Conservation (phyloP, 2,888 invertebrate genomes). For the Myopa testacea region DNA sequence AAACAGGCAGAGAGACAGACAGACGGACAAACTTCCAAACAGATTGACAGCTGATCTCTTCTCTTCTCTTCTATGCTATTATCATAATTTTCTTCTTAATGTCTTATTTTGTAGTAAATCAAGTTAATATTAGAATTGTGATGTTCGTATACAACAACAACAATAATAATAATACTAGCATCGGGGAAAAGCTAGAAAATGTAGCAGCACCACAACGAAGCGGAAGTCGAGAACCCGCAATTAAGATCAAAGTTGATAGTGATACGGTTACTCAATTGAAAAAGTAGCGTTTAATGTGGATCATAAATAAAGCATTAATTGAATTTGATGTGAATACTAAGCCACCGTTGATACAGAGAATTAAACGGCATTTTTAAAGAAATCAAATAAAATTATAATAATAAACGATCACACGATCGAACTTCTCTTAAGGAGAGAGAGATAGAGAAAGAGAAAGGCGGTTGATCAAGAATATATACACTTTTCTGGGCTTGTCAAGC, state of each 20-base stretch:
- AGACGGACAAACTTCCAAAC: not conserved
- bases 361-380: no score
- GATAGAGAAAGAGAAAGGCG: no score
- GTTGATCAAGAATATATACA: no score
- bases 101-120: constrained; percentile 35
- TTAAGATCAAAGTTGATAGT: constrained; percentile 12
- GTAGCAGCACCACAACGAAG: not conserved
- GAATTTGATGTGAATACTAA: not conserved
- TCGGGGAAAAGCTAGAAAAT: not conserved
- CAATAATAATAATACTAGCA: constrained; percentile 30
- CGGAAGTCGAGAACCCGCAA: constrained; percentile 17
- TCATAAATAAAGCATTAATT: not conserved
- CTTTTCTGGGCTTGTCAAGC: no score
- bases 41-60: constrained; percentile 15
- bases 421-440: no score
- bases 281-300: not conserved
- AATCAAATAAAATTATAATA: no score
- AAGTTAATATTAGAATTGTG: constrained; percentile 33
- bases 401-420: no score
- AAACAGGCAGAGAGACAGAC: not conserved
- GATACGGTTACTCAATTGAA: constrained; percentile 20
- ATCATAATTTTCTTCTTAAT: constrained; percentile 29
- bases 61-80: constrained; percentile 7
- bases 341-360: not conserved
- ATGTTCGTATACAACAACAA: constrained; percentile 31